Evolutionary conservation across 2,113 vertebrate species (phyloP).

Genomic region (Equus przewalskii): DNA sequence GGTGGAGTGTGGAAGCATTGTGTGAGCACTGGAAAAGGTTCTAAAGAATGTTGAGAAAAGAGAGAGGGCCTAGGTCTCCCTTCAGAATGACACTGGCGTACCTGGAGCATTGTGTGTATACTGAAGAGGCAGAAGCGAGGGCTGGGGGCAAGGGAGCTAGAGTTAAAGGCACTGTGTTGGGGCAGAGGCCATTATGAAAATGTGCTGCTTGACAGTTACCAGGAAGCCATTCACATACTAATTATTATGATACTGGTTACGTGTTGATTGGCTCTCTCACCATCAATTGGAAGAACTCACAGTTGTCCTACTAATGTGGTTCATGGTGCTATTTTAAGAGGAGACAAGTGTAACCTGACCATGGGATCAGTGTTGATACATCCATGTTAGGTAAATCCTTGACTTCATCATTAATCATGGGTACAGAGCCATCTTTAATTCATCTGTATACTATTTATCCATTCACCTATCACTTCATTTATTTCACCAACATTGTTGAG

Average conservation of each 20-base stretch:
- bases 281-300: not conserved
- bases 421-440: not conserved
- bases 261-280: not conserved
- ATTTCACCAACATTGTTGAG: not conserved
- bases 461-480: not conserved
- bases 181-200: not conserved
- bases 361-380: not conserved
- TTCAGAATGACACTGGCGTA: not conserved
- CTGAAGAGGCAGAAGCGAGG: not conserved
- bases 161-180: not conserved
- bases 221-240: not conserved
- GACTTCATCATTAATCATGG: not conserved
- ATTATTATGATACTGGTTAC: not conserved
- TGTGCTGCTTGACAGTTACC: not conserved
- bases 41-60: not conserved
- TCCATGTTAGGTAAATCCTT: not conserved
- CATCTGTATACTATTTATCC: not conserved
- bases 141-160: not conserved
- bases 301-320: not conserved
- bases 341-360: not conserved
- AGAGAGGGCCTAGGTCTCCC: not conserved
- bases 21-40: not conserved
- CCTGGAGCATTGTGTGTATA: accelerated
- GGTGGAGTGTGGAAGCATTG: accelerated
- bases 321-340: not conserved